These are phyloP conservation scores for Cettia cetti DNA, from an alignment of 2,113 vertebrate species.

Conservation along the genomic window DNA sequence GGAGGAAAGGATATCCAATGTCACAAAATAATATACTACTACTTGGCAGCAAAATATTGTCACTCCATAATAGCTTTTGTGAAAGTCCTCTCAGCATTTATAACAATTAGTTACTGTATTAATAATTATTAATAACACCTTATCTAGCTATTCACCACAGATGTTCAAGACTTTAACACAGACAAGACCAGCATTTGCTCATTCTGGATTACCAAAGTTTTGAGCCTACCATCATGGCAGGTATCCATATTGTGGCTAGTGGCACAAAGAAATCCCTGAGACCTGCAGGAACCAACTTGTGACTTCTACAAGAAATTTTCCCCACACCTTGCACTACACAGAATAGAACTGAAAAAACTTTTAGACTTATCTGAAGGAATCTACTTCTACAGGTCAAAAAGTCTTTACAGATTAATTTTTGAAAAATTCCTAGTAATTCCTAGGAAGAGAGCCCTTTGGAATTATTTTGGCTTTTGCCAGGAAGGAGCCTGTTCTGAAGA, in stretches of 20 bases:
- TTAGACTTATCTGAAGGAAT: background rate
- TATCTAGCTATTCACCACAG: background rate
- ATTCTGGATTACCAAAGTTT: background rate
- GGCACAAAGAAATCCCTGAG: background rate
- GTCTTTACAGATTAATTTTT: background rate
- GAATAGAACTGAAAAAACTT: background rate
- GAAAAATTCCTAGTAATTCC: background rate
- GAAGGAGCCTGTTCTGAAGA: background rate
- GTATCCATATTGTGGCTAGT: background rate
- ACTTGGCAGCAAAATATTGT: background rate
- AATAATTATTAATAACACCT: background rate
- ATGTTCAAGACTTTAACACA: background rate
- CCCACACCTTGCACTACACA: background rate
- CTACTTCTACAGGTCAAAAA: background rate
- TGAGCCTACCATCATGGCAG: background rate
- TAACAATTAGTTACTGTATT: background rate
- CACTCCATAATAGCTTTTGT: background rate
- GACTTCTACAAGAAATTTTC: background rate
- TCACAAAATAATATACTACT: background rate
- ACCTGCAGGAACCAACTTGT: background rate
- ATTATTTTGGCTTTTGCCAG: background rate
- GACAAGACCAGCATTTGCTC: background rate
- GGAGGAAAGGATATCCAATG: background rate
- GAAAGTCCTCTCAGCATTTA: background rate
- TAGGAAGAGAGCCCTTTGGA: background rate